Evolutionary conservation across 2,113 vertebrate species (phyloP).

Genomic region (Carollia perspicillata): DNA sequence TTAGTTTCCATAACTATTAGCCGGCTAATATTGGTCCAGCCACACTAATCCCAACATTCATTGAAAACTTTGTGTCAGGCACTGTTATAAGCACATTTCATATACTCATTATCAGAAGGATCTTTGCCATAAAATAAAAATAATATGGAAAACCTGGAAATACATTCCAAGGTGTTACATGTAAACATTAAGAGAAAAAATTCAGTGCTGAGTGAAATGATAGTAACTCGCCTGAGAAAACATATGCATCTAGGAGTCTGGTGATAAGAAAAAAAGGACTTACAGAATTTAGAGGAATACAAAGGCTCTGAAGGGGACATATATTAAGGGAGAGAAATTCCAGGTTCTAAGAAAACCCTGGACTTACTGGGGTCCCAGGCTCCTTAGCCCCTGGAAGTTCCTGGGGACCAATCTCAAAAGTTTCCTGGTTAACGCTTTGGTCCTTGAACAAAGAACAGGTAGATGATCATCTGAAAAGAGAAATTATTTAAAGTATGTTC

Average conservation of each 20-base stretch:
- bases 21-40: neutral
- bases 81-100: neutral
- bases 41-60: neutral
- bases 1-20: neutral
- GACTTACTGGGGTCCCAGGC: neutral
- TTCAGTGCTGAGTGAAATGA: neutral
- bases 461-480: neutral
- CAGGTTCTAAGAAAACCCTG: neutral
- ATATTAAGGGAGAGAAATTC: neutral
- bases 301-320: neutral
- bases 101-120: neutral
- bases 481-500: neutral
- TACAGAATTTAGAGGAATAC: neutral
- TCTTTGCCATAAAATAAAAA: neutral
- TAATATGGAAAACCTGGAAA: neutral
- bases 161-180: neutral
- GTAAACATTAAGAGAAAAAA: neutral
- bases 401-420: neutral
- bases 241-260: neutral
- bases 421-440: neutral
- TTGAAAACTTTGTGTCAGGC: neutral
- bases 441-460: neutral
- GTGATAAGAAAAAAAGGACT: neutral
- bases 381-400: neutral
- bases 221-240: neutral